Evolutionary conservation across 2,888 invertebrate species (phyloP), one percentile per base, ranked within the genome.

Genomic region (Leptura quadrifasciata): DNA sequence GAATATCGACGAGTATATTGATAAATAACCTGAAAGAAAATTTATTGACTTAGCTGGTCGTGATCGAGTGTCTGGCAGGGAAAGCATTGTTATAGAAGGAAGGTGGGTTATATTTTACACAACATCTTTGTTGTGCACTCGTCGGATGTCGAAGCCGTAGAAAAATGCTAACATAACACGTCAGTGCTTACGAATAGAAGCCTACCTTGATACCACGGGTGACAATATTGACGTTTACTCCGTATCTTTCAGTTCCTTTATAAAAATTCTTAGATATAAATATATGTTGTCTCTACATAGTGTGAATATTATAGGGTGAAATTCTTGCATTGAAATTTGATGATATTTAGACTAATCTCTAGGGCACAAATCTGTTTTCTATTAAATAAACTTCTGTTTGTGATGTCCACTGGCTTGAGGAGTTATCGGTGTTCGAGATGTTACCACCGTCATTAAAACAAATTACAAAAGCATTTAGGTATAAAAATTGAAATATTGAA

Each of bases 11-110:
- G n/a, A 12, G 5, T 5, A n/a, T 5, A n/a, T 47, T 47, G 47
- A 47, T 47, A 47, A 17, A 47, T 47, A n/a, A n/a, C 47, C n/a
- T 47, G 47, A 47, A 47, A 47, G 47, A n/a, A n/a, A 47, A 47
- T 47, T n/a, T 47, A 47, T 47, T 47, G 47, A 47, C 47, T 47
- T 47, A 47, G 47, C 15, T n/a, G 47, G n/a, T 47, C n/a, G 47
- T 15, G 47, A 47, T 47, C 15, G 47, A 47, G 47, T n/a, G 47
- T 47, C n/a, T 47, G 47, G 47, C 47, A 47, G 15, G 47, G 47
- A n/a, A 47, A 47, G n/a, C 5, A 12, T 39, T n/a, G 47, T 17
- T n/a, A 47, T 47, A 12, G 47, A 47, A 47, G 47, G n/a, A 47
- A 47, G 2, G n/a, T n/a, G 47, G 47, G 47, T 47, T 47, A n/a